These are phyloP conservation scores for Stercorarius parasiticus DNA, from an alignment of 2,113 vertebrate species.

Conservation along the genomic window DNA sequence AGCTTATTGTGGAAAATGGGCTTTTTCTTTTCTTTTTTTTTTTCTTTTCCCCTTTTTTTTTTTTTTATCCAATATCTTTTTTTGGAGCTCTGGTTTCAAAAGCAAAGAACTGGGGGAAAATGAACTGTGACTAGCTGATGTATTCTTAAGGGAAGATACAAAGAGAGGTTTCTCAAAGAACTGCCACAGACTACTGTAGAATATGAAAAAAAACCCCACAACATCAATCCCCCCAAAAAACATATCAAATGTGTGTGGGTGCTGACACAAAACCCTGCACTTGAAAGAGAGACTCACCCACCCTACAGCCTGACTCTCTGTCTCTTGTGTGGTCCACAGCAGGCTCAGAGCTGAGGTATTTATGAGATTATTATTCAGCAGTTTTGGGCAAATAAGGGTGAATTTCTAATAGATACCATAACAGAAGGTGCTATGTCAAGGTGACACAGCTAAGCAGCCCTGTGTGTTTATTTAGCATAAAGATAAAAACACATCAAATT, in stretches of 20 bases:
- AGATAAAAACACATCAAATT: not conserved
- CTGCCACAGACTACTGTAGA: fast-evolving
- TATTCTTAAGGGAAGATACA: not conserved
- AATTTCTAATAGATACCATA: not conserved
- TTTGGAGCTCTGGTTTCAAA: not conserved
- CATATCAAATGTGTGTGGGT: fast-evolving
- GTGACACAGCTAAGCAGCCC: not conserved
- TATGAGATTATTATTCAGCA: not conserved
- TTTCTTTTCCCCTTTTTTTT: not conserved
- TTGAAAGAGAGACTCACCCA: not conserved
- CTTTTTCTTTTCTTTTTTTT: too few relatives aligned
- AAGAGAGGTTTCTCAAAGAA: not conserved
- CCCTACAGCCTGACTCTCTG: fast-evolving
- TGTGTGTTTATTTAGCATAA: not conserved
- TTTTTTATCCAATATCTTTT: not conserved
- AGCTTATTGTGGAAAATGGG: fast-evolving
- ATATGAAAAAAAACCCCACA: not conserved
- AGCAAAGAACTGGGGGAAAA: not conserved
- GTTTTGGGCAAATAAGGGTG: not conserved
- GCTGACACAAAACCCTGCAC: not conserved
- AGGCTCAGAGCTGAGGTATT: not conserved
- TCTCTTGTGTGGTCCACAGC: not conserved
- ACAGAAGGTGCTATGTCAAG: not conserved
- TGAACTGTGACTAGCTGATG: not conserved
- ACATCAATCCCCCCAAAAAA: not conserved